These are phyloP conservation scores for Danio albolineatus DNA, from an alignment of 2,797 vertebrate species.

Conservation along the genomic window DNA sequence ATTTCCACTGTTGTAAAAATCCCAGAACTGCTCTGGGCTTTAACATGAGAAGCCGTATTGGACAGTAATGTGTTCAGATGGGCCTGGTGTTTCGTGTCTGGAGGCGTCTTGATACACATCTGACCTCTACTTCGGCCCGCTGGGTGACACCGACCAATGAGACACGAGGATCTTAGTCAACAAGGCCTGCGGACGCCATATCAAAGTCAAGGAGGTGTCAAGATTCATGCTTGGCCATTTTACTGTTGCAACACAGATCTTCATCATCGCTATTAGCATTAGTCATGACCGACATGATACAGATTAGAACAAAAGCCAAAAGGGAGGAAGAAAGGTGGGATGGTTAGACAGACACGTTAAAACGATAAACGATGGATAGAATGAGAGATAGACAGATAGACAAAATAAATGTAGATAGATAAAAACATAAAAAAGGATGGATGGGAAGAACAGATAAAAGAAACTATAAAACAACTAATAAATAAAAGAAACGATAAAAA, in stretches of 20 bases:
- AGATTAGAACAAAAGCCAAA: not conserved
- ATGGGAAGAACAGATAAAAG: too few species aligned
- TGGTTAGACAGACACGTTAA: too few species aligned
- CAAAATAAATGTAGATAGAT: too few species aligned
- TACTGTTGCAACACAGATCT: not conserved
- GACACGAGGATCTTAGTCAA: slow-evolving; percentile 6
- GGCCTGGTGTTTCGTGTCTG: slow-evolving; percentile 44
- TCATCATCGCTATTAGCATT: not conserved
- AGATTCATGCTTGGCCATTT: not conserved
- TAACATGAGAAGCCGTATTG: not conserved
- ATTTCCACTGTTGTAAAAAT: slow-evolving; percentile 46
- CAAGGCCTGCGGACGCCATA: slow-evolving; percentile 11
- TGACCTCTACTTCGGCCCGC: slow-evolving; percentile 40
- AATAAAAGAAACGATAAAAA: too few species aligned
- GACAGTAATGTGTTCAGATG: slow-evolving; percentile 37
- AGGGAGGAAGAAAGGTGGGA: not conserved
- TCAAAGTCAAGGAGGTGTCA: slow-evolving; percentile 36
- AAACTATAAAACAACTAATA: too few species aligned
- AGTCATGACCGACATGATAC: not conserved
- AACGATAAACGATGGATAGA: too few species aligned
- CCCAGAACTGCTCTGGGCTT: slow-evolving; percentile 10
- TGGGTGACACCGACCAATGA: slow-evolving; percentile 33
- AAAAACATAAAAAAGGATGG: too few species aligned
- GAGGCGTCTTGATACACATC: slow-evolving; percentile 24
- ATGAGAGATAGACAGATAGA: too few species aligned